Base-by-base conservation (phyloP, 2,797 vertebrate species). In the Parauchenoglanis punctatus region DNA sequence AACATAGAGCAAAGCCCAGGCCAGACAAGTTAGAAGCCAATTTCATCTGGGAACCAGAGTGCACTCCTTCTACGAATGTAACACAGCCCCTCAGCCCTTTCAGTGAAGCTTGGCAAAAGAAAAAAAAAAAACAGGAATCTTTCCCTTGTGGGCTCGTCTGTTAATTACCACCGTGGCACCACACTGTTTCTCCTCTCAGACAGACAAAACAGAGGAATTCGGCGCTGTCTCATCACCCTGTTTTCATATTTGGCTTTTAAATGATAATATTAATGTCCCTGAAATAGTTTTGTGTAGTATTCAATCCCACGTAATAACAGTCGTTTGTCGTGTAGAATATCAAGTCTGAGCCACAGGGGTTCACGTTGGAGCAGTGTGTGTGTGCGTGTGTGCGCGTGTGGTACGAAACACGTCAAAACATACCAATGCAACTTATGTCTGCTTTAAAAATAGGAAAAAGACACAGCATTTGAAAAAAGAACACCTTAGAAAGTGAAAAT, bases 1-100 rank as follows among this genome's bases (percentile, higher is more conserved):
- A 95, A 95, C 92, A 90, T 93, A 94, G 94, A 88, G 85, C 87
- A 89, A 54, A 91, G 90, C 92, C 92, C 91, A 91, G 91, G 92
- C 91, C 93, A 93, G 92, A 94, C 91, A 84, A 84, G 75, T 82
- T 80, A 59, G 40, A 68, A 84, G 67, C 82, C 68, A 85, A 75
- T 59, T 85, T 85, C 70, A 85, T 25, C 86, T 92, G 91, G 92
- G 92, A 94, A 93, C 58, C 85, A 44, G 77, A 87, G 90, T 28
- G n/a, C 80, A 68, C 85, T 84, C 46, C 89, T 67, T 82, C 61
- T 82, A 40, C 40, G 0, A 82, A 65, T 67, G 61, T 49, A 49
- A 67, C 58, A 15, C 59, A 40, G 58, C 58, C 56, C 58, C 35
- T 31, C 2, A 85, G 92, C 58, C 75, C 18, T 58, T 73, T 85